A percentile compares a stretch with the other conserved stretches of the same genome.
phyloP scores from a whole-genome alignment of 1,140 invertebrate genomes.

The Augochlora pura region DNA sequence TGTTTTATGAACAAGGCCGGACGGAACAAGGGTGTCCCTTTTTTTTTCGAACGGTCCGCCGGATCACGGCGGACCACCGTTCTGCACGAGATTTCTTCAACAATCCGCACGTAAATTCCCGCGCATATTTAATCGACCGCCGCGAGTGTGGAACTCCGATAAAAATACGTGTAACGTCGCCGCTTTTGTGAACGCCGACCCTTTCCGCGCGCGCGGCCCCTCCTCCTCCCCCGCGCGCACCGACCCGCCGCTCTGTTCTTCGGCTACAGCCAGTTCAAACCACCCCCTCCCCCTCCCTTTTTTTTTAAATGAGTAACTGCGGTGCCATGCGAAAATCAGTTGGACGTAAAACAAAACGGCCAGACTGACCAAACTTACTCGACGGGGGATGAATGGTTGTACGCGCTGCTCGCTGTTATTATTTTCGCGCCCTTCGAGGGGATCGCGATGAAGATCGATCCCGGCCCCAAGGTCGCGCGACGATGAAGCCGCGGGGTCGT shows the following conservation, averaged over 20 bases:
- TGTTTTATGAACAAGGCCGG: too few species aligned
- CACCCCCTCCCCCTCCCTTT: too few species aligned
- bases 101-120: slow-evolving; percentile 20
- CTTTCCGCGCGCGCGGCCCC: too few species aligned
- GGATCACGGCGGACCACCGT: not conserved
- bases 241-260: not conserved
- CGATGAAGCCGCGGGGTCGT: not conserved
- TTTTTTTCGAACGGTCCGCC: slow-evolving; percentile 5
- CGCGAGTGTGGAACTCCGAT: slow-evolving; percentile 18
- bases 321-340: slow-evolving; percentile 4
- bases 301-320: slow-evolving; percentile 20
- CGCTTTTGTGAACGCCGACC: not conserved
- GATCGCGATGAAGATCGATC: slow-evolving; percentile 29
- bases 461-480: not conserved
- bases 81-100: slow-evolving; percentile 3
- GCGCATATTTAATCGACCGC: slow-evolving; percentile 17
- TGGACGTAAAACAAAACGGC: not conserved
- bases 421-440: slow-evolving; percentile 22
- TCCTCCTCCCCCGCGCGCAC: too few species aligned
- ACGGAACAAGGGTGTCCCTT: not conserved
- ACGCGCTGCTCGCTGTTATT: not conserved
- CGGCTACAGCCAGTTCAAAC: too few species aligned
- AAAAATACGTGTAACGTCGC: slow-evolving; percentile 23
- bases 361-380: not conserved
- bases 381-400: slow-evolving; percentile 4